phyloP scores from a whole-genome alignment of 2,888 invertebrate species.

The Ypsolopha scabrella region DNA sequence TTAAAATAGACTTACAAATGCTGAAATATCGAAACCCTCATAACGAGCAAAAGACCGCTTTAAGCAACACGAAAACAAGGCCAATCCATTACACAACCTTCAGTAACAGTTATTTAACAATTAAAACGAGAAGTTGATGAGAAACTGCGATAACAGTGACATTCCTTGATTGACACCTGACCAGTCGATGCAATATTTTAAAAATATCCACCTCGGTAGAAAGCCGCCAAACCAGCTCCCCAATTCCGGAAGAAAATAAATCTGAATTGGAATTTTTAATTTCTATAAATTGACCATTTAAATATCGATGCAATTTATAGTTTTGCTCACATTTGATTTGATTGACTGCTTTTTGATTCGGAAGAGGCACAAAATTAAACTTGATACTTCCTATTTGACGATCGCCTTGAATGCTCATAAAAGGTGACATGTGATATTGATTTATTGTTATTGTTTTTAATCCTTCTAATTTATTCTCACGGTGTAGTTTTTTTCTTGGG shows the following conservation, averaged over 20 bases:
- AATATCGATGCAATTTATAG: not conserved
- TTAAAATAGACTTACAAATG: too few relatives aligned
- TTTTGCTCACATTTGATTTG: not conserved
- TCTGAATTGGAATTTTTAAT: slow-evolving; percentile 2
- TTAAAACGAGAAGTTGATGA: slow-evolving; percentile 37
- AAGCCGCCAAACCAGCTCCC: not conserved
- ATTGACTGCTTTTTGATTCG: too few relatives aligned
- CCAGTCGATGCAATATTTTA: slow-evolving; percentile 6
- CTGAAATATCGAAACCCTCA: too few relatives aligned
- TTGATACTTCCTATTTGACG: too few relatives aligned
- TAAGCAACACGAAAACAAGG: too few relatives aligned
- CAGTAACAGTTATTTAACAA: slow-evolving; percentile 36
- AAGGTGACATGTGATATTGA: too few relatives aligned
- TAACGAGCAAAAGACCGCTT: too few relatives aligned
- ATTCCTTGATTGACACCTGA: slow-evolving; percentile 25
- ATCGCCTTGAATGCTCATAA: too few relatives aligned
- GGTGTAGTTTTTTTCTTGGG: too few relatives aligned
- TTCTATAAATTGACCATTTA: slow-evolving; percentile 1
- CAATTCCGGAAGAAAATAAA: not conserved
- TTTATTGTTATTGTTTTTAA: too few relatives aligned
- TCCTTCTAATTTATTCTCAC: too few relatives aligned
- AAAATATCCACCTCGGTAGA: slow-evolving; percentile 1
- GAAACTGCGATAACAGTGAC: slow-evolving; percentile 26
- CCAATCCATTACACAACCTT: not conserved
- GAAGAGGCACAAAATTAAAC: too few relatives aligned